These are phyloP conservation scores for Morelia viridis DNA, from an alignment of 2,797 vertebrate genomes.

Conservation along the genomic window DNA sequence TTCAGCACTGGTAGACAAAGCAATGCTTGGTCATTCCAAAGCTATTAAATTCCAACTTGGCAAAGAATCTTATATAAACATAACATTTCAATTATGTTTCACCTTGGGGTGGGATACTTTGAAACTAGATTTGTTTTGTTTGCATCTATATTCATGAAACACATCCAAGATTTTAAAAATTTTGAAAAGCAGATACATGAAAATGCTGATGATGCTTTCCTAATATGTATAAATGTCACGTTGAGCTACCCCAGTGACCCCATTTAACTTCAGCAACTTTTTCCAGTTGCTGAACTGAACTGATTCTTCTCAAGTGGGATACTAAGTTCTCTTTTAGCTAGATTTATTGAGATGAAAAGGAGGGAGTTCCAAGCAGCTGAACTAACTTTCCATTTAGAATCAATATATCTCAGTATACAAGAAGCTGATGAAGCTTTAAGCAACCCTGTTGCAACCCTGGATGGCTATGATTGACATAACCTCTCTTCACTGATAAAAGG, in stretches of 20 bases:
- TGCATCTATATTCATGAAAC: neutral
- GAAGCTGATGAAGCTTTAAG: neutral
- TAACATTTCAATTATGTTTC: neutral
- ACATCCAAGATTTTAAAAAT: neutral
- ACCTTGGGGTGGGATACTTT: neutral
- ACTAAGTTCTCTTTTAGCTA: neutral
- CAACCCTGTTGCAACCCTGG: neutral
- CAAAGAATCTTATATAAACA: conserved; percentile 12
- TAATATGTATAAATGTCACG: neutral
- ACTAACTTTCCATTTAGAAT: neutral
- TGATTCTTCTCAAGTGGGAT: neutral
- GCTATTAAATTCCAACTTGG: conserved; percentile 9
- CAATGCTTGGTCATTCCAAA: neutral
- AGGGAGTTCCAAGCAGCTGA: neutral
- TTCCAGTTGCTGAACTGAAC: neutral
- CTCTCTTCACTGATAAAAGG: neutral
- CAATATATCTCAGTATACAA: neutral
- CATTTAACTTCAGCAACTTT: neutral
- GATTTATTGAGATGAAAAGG: neutral
- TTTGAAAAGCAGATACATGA: neutral
- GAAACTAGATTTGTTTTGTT: neutral
- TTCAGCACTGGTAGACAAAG: neutral
- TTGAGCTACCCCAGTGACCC: neutral
- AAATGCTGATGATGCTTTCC: too few species aligned
- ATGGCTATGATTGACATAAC: neutral